These are phyloP conservation scores for Corythornis cristatus DNA, from an alignment of 2,113 vertebrate genomes.

Conservation along the genomic window DNA sequence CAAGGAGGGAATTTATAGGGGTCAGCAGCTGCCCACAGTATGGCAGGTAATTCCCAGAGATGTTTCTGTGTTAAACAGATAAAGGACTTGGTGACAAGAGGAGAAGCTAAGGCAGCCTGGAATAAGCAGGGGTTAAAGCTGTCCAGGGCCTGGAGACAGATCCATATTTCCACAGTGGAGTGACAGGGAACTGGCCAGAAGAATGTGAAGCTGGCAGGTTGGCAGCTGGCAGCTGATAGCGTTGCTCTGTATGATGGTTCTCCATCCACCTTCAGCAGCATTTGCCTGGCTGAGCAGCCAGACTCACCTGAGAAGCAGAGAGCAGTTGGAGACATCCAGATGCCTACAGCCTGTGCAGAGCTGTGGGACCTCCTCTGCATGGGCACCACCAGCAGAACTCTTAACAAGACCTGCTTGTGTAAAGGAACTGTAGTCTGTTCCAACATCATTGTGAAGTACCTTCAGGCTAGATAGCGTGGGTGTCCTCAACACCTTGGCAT, in stretches of 20 bases:
- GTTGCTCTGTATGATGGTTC: neutral
- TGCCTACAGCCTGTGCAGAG: neutral
- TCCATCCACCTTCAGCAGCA: neutral
- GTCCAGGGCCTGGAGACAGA: neutral
- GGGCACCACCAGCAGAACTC: neutral
- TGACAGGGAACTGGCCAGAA: neutral
- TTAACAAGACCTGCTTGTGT: neutral
- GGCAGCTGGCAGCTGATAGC: neutral
- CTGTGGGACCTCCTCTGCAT: neutral
- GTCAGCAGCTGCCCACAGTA: neutral
- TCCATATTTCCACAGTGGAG: neutral
- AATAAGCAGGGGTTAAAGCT: neutral
- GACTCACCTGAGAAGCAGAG: neutral
- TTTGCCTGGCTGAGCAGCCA: neutral
- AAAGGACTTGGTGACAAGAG: neutral
- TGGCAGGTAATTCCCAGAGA: neutral
- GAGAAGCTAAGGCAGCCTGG: neutral
- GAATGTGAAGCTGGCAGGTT: neutral
- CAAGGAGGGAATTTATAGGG: neutral
- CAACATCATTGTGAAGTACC: neutral
- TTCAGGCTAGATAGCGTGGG: fast-evolving
- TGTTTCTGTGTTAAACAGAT: neutral
- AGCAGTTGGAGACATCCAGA: neutral
- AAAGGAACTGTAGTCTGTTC: neutral
- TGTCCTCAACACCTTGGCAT: neutral